A percentile compares a stretch with the other conserved stretches of the same genome.
Evolutionary conservation across 2,797 vertebrate species (phyloP).

Genomic region (Dicrostonyx torquatus): DNA sequence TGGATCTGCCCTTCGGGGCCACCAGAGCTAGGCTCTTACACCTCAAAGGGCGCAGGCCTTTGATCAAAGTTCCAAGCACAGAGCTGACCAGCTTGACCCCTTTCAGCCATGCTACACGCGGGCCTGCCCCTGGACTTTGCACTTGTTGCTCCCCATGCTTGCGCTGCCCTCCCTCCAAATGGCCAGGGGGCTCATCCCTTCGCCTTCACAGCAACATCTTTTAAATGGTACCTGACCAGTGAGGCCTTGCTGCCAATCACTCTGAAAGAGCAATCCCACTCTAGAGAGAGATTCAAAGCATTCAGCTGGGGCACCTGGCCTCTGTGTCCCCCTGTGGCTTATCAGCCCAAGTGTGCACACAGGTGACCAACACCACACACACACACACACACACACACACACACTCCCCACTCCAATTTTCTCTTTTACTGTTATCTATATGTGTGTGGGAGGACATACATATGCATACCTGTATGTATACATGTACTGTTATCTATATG

Average conservation of each 20-base stretch:
- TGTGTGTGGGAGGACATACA: neutral
- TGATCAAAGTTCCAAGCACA: neutral
- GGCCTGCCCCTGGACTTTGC: neutral
- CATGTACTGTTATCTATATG: too few species aligned
- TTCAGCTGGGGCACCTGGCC: neutral
- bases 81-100: neutral
- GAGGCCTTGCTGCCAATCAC: neutral
- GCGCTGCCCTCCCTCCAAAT: neutral
- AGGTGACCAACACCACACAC: neutral
- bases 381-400: too few species aligned
- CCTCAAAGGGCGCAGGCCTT: neutral
- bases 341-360: too few species aligned
- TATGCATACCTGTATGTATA: neutral
- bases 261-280: neutral
- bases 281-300: neutral
- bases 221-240: neutral
- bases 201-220: neutral
- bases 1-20: slow-evolving; percentile 39
- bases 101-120: accelerated
- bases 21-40: neutral
- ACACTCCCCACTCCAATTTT: accelerated
- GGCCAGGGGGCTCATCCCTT: neutral
- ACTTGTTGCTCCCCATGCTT: neutral
- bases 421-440: neutral
- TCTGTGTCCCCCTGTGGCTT: neutral